Conservation (phyloP, 2,888 invertebrate species). For the Diaperis boleti region DNA sequence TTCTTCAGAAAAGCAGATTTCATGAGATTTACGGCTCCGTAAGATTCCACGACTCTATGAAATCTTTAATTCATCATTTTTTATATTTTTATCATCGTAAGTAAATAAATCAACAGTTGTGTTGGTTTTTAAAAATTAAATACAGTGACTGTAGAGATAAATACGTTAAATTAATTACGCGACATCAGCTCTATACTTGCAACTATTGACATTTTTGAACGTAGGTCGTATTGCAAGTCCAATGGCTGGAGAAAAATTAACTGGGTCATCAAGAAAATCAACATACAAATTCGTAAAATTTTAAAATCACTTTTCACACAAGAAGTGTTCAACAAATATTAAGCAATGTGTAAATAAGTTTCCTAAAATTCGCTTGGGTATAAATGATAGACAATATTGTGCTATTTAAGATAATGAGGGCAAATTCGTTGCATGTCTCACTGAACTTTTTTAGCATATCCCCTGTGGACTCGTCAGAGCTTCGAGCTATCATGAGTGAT, state of each 20-base stretch:
- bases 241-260: neutral
- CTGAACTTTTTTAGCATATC: too few species aligned
- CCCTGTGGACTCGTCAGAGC: conserved; percentile 15
- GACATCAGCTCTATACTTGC: conserved; percentile 20
- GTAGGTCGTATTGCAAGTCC: conserved; percentile 6
- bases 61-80: neutral
- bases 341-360: neutral
- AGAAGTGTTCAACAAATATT: neutral
- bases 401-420: neutral
- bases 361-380: neutral
- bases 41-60: neutral
- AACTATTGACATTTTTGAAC: conserved; percentile 17
- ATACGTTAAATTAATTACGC: conserved; percentile 21
- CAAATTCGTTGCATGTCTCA: too few species aligned
- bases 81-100: conserved; percentile 20
- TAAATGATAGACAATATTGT: neutral
- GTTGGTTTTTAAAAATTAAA: conserved; percentile 30
- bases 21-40: conserved; percentile 2
- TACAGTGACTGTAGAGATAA: conserved; percentile 29
- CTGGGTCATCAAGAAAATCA: neutral
- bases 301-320: too few species aligned
- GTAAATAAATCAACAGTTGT: conserved; percentile 30
- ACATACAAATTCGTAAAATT: neutral
- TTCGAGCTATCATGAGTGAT: conserved; percentile 14
- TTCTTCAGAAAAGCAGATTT: too few species aligned